phyloP scores from a whole-genome alignment of 2,888 invertebrate genomes.

The Heteromyza rotundicornis region DNA sequence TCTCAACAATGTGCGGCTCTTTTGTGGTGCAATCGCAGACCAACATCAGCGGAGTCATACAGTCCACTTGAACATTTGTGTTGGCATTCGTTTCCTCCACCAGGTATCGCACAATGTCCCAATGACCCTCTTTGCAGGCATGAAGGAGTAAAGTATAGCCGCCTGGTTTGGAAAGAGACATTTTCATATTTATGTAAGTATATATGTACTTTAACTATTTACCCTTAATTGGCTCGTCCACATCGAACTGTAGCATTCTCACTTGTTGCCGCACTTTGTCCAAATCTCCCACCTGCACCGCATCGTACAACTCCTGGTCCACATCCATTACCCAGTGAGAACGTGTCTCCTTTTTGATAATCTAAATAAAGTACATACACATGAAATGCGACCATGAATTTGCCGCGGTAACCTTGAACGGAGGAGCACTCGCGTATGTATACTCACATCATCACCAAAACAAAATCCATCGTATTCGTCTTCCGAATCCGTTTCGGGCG shows the following conservation, averaged over 20 bases:
- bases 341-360: constrained; percentile 20
- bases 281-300: constrained; percentile 42
- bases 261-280: constrained; percentile 40
- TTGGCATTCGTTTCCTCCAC: constrained; percentile 43
- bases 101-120: constrained; percentile 49
- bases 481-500: constrained; percentile 54
- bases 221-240: constrained; percentile 39
- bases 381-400: neutral
- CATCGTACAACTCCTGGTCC: constrained; percentile 42
- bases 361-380: neutral
- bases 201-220: neutral
- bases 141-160: constrained; percentile 45
- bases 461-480: constrained; percentile 57
- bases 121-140: constrained; percentile 48
- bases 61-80: constrained; percentile 53
- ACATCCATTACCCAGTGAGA: constrained; percentile 21
- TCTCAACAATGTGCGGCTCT: constrained; percentile 37
- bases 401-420: too few species aligned
- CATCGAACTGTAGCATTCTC: constrained; percentile 30
- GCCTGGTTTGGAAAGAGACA: too few species aligned
- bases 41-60: constrained; percentile 50
- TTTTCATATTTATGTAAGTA: too few species aligned
- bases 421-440: neutral
- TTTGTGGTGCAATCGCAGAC: constrained; percentile 46
- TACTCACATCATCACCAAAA: constrained; percentile 51